Evolutionary conservation across 2,113 vertebrate species (phyloP).

Genomic region (Phrynocephalus versicolor): DNA sequence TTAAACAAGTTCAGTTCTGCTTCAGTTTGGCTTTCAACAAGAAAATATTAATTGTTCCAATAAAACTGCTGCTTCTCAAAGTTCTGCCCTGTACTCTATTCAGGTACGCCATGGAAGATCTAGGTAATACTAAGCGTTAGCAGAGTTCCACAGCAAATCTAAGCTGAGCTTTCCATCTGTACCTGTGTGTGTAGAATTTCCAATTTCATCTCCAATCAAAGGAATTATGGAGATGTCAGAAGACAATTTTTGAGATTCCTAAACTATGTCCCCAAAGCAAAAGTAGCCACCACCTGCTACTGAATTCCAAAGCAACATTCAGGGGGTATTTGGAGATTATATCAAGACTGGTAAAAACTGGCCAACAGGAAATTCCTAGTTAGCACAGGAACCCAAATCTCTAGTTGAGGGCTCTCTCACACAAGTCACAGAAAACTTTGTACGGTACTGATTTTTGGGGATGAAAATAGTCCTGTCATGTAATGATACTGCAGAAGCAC

Average conservation of each 20-base stretch:
- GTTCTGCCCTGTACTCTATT: background rate
- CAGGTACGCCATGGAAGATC: background rate
- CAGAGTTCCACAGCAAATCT: background rate
- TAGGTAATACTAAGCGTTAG: accelerated
- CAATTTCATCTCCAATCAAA: background rate
- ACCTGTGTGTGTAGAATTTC: accelerated
- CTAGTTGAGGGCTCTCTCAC: background rate
- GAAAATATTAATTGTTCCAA: background rate
- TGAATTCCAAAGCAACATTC: background rate
- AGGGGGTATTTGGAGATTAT: background rate
- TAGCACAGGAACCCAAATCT: background rate
- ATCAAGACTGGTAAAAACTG: background rate
- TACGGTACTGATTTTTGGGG: background rate
- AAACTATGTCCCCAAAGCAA: background rate
- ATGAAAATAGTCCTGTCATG: background rate
- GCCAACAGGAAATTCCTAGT: background rate
- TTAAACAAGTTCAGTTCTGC: accelerated
- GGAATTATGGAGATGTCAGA: background rate
- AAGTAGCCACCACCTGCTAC: too few species aligned
- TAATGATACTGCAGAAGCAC: background rate
- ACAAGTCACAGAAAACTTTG: background rate
- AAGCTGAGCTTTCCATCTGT: background rate
- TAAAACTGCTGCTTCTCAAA: background rate
- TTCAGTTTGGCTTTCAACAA: background rate
- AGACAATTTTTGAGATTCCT: background rate